Conservation (phyloP, 2,888 invertebrate genomes). For the Microchrysa polita region DNA sequence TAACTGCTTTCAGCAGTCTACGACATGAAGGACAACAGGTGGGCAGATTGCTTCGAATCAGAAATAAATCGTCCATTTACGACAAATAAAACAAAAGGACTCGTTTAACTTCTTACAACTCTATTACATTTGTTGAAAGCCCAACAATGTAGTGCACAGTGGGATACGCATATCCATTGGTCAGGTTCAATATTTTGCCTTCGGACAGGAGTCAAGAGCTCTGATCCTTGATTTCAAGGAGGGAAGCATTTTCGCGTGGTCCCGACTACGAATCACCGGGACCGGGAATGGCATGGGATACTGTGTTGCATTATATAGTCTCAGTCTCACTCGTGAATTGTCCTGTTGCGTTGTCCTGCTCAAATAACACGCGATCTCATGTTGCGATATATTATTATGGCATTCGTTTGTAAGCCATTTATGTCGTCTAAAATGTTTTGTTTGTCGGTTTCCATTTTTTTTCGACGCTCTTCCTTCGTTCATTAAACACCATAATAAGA, state of each 20-base stretch:
- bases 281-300: neutral
- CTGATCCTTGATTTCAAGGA: neutral
- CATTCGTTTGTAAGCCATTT: conserved; percentile 30
- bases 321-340: neutral
- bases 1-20: too few relatives aligned
- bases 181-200: conserved; percentile 33
- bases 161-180: conserved; percentile 34
- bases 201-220: neutral
- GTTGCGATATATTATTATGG: conserved; percentile 37
- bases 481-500: conserved; percentile 39
- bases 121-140: conserved; percentile 45
- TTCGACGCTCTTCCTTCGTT: neutral
- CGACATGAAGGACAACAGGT: neutral
- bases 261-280: neutral
- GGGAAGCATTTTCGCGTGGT: neutral
- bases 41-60: too few relatives aligned
- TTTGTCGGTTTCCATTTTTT: neutral
- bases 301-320: neutral
- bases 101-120: conserved; percentile 14
- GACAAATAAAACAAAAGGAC: neutral
- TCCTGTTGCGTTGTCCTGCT: conserved; percentile 2
- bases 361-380: conserved; percentile 35
- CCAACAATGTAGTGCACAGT: conserved; percentile 45
- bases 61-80: too few relatives aligned
- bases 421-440: conserved; percentile 33